Evolutionary conservation across 2,888 invertebrate species (phyloP).

Genomic region (Agrotis ipsilon): DNA sequence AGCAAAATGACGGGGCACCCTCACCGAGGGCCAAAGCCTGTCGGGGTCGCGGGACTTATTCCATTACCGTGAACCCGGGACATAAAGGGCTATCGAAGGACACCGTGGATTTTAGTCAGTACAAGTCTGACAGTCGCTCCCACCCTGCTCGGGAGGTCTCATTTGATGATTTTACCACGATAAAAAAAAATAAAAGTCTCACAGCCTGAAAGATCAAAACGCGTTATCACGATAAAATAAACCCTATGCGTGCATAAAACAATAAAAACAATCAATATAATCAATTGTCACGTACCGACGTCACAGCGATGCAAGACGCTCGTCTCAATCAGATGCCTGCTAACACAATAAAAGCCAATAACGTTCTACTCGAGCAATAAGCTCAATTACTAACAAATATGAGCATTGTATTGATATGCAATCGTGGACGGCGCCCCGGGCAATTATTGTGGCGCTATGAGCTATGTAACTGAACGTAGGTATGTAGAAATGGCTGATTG

Average conservation of each 20-base stretch:
- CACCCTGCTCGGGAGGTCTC: too few relatives aligned
- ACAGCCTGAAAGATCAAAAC: too few relatives aligned
- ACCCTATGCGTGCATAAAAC: slow-evolving; percentile 2
- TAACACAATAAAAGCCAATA: slow-evolving; percentile 86
- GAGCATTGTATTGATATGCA: slow-evolving; percentile 85
- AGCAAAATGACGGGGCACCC: too few relatives aligned
- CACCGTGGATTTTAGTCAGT: too few relatives aligned
- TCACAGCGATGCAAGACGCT: slow-evolving; percentile 67
- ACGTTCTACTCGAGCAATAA: slow-evolving; percentile 74
- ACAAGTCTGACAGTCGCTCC: too few relatives aligned
- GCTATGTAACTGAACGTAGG: slow-evolving; percentile 20
- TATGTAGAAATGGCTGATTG: slow-evolving; percentile 42
- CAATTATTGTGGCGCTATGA: slow-evolving; percentile 78
- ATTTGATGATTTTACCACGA: too few relatives aligned
- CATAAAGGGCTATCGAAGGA: too few relatives aligned
- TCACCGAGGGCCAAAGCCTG: too few relatives aligned
- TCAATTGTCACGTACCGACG: slow-evolving; percentile 64
- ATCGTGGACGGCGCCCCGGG: slow-evolving; percentile 82
- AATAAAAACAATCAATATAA: slow-evolving; percentile 29
- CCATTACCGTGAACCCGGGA: too few relatives aligned
- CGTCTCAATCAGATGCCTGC: slow-evolving; percentile 74
- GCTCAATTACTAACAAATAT: slow-evolving; percentile 84
- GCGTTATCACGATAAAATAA: background rate
- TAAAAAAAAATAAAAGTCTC: too few relatives aligned
- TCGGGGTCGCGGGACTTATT: too few relatives aligned